A percentile compares a stretch with the other conserved stretches of the same genome.
phyloP scores from a whole-genome alignment of 2,797 vertebrate genomes.

The Hafferia zeledoni region DNA sequence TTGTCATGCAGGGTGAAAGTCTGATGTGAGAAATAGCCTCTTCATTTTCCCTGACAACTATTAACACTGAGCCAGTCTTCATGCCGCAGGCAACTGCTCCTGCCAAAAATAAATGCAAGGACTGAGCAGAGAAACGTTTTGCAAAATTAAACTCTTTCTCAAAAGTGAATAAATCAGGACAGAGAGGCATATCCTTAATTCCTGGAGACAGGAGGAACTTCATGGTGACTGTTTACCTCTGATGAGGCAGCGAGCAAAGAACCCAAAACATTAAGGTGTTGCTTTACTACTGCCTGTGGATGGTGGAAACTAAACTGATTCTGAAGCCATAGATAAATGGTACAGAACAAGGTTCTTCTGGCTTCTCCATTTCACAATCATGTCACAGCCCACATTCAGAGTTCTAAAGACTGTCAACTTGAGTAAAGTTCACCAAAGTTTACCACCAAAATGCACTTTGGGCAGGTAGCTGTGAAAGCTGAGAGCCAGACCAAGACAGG shows the following conservation, averaged over 20 bases:
- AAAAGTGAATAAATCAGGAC: conserved; percentile 40
- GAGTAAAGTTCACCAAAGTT: neutral
- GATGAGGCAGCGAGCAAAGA: neutral
- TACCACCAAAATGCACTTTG: neutral
- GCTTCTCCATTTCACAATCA: neutral
- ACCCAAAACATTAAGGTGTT: fast-evolving
- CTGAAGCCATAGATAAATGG: neutral
- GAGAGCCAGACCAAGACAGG: neutral
- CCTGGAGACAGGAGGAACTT: neutral
- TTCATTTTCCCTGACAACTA: conserved; percentile 68
- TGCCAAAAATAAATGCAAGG: conserved; percentile 38
- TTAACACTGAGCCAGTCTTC: conserved; percentile 42
- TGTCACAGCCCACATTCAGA: neutral
- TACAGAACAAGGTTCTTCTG: neutral
- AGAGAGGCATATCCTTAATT: neutral
- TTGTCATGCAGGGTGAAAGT: conserved; percentile 51
- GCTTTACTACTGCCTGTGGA: neutral
- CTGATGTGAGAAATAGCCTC: conserved; percentile 64
- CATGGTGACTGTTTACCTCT: neutral
- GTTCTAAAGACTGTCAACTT: neutral
- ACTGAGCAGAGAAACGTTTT: neutral
- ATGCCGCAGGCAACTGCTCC: conserved; percentile 7
- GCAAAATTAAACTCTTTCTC: conserved; percentile 47
- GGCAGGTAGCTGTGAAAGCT: neutral
- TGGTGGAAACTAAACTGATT: neutral